Evolutionary conservation across 2,113 vertebrate genomes (phyloP).

Genomic region (Turnix velox): DNA sequence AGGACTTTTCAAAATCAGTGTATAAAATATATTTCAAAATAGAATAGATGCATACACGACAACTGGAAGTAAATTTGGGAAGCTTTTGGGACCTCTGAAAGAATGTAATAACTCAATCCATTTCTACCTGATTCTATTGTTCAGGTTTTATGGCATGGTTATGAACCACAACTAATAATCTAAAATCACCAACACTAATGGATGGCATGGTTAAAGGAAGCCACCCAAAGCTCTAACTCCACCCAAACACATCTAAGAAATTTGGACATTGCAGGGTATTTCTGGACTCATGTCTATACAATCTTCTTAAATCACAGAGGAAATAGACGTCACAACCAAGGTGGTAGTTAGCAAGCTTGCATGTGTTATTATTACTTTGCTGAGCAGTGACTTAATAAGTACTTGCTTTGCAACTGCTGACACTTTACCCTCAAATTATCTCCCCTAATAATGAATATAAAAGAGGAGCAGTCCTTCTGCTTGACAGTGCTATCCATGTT

Average conservation of each 20-base stretch:
- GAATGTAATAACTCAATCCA: background rate
- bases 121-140: background rate
- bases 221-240: background rate
- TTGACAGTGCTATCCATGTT: background rate
- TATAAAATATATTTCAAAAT: background rate
- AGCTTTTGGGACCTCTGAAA: background rate
- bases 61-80: background rate
- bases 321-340: background rate
- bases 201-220: background rate
- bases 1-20: background rate
- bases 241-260: background rate
- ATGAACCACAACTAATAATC: background rate
- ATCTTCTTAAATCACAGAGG: background rate
- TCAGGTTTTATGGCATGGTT: background rate
- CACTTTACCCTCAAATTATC: constrained; percentile 1
- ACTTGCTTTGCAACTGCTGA: background rate
- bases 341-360: background rate
- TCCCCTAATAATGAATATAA: background rate
- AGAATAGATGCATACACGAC: background rate
- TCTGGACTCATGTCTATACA: background rate
- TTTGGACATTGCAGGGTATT: background rate
- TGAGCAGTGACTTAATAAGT: background rate
- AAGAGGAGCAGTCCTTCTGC: background rate
- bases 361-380: background rate
- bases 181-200: background rate